Base-by-base conservation (phyloP, 2,888 invertebrate genomes). In the Apodemia duryi region DNA sequence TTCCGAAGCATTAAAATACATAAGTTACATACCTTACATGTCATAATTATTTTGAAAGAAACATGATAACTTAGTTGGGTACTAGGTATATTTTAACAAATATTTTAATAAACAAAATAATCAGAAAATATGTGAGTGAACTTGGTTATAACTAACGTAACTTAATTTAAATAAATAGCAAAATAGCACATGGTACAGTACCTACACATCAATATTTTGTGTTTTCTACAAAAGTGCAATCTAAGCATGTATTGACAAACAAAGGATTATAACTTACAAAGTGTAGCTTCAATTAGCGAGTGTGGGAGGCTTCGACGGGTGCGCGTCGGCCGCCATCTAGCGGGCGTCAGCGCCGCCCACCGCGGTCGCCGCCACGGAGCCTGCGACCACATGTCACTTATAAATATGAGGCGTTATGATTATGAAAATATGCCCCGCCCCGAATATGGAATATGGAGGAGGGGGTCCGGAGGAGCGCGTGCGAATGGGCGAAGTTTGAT, bases 401-500 rank as follows among this genome's bases (percentile, higher is more conserved):
- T 92, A 90, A 92, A 92, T 92, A 91, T 91, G 90, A 91, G 90
- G 89, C 90, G 91, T 90, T 91, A 91, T 91, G 91, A 91, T 90
- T 91, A 92, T 92, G 89, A 90, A 88, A 92, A 89, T 91, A 91
- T 91, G 91, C 92, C 85, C 92, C 92, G 92, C 92, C 92, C 90
- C 85, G 86, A 89, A 91, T 92, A 92, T 92, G 89, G 92, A 92
- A 89, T 92, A 91, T 92, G 93, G 93, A 93, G 93, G 93, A 88
- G 93, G 93, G 93, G 91, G 93, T 89, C 87, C 86, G 81, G 85
- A 84, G 91, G 88, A 90, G 91, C 93, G 94, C 93, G 94, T 94
- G 93, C 92, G 92, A 91, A 92, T 91, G 91, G 92, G 88, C 91
- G 88, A 91, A 91, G 93, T 93, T 93, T 93, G 94, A 94, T 94